Evolutionary conservation across 1,140 invertebrate genomes (phyloP).

Genomic region (Penaeus vannamei): DNA sequence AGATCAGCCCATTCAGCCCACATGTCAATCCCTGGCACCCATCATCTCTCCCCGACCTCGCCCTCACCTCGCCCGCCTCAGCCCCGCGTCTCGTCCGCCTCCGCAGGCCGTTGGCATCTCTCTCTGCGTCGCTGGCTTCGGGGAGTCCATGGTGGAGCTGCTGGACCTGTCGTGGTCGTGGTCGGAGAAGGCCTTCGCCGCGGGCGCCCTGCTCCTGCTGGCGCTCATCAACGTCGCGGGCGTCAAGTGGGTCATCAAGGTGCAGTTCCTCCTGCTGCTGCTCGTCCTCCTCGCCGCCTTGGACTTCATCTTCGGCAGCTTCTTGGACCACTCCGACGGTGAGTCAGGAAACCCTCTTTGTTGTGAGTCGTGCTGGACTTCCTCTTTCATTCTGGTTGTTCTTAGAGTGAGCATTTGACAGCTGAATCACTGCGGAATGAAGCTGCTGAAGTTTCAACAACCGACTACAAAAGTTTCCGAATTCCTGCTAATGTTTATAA

Average conservation of each 20-base stretch:
- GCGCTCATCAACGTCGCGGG: slow-evolving; percentile 92
- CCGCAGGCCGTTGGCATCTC: slow-evolving; percentile 92
- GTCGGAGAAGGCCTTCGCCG: slow-evolving; percentile 84
- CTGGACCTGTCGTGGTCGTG: slow-evolving; percentile 79
- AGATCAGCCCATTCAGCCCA: too few species aligned
- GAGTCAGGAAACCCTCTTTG: background rate
- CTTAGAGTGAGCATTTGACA: too few species aligned
- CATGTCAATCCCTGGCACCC: background rate
- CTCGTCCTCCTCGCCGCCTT: slow-evolving; percentile 87
- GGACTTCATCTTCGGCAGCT: slow-evolving; percentile 91
- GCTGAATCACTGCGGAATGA: too few species aligned
- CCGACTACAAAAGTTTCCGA: too few species aligned
- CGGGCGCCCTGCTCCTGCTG: slow-evolving; percentile 84
- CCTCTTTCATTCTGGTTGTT: background rate
- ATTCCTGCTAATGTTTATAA: too few species aligned
- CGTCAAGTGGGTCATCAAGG: slow-evolving; percentile 93
- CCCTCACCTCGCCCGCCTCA: background rate
- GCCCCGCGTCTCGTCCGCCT: background rate
- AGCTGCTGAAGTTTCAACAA: too few species aligned
- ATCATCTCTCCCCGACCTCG: background rate
- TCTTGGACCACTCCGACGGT: slow-evolving; percentile 75
- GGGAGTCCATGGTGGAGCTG: slow-evolving; percentile 89
- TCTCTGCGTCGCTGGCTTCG: slow-evolving; percentile 94
- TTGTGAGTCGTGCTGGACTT: too few species aligned
- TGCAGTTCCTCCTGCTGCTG: slow-evolving; percentile 88